phyloP scores from a whole-genome alignment of 2,113 vertebrate species.

The Myrmecobius fasciatus region DNA sequence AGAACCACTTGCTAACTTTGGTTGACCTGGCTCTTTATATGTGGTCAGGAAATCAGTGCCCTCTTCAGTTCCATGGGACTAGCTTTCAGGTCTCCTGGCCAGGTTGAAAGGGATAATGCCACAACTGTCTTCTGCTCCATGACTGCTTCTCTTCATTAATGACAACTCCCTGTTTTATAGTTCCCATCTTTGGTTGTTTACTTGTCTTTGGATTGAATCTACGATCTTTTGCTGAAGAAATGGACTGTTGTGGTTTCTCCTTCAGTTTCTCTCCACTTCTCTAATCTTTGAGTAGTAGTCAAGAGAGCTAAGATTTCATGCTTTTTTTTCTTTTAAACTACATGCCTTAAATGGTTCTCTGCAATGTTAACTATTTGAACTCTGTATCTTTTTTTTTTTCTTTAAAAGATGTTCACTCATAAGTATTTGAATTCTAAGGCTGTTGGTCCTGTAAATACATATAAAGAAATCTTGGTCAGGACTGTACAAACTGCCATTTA shows the following conservation, averaged over 20 bases:
- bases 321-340: not conserved
- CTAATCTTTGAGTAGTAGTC: not conserved
- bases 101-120: not conserved
- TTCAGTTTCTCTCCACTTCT: not conserved
- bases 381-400: not conserved
- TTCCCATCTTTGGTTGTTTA: too few relatives aligned
- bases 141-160: too few relatives aligned
- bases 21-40: too few relatives aligned
- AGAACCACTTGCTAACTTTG: too few relatives aligned
- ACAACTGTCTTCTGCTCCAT: too few relatives aligned
- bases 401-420: not conserved
- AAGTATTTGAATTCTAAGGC: not conserved
- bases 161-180: too few relatives aligned
- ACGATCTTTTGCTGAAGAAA: not conserved
- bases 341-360: not conserved
- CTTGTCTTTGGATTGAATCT: not conserved
- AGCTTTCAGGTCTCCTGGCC: not conserved
- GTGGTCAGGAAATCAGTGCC: too few relatives aligned
- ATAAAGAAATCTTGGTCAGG: not conserved
- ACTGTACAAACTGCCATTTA: not conserved
- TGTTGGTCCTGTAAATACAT: not conserved
- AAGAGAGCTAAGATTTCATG: not conserved
- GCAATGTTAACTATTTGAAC: not conserved
- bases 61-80: too few relatives aligned
- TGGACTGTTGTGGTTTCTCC: not conserved